phyloP scores from a whole-genome alignment of 2,113 vertebrate genomes.

The Henicopernis longicauda region DNA sequence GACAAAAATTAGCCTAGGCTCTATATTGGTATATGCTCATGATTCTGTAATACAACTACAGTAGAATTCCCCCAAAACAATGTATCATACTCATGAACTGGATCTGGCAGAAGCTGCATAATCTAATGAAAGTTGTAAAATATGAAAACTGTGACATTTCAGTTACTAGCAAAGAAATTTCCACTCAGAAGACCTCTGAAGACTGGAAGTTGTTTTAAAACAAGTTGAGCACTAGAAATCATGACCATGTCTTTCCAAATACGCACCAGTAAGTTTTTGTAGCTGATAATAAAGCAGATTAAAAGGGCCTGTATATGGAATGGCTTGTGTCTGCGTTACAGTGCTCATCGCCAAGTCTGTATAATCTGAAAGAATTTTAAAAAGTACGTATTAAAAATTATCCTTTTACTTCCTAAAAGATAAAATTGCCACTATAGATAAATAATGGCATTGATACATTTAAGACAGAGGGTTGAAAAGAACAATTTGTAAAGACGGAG shows the following conservation, averaged over 20 bases:
- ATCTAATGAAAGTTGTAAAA: neutral
- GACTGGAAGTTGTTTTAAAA: neutral
- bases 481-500: neutral
- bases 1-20: neutral
- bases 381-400: neutral
- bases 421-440: neutral
- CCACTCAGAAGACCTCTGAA: neutral
- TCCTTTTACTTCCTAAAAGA: neutral
- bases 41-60: neutral
- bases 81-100: neutral
- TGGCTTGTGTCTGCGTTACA: slow-evolving; percentile 92
- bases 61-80: neutral
- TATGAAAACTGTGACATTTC: neutral
- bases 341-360: slow-evolving; percentile 94
- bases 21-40: neutral
- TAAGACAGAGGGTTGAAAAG: neutral
- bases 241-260: neutral
- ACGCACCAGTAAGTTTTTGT: slow-evolving; percentile 84
- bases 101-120: neutral
- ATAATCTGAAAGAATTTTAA: slow-evolving; percentile 77
- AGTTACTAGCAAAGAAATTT: neutral
- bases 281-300: slow-evolving; percentile 86
- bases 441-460: neutral
- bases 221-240: neutral
- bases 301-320: slow-evolving; percentile 91